Evolutionary conservation across 2,797 vertebrate species (phyloP).

Genomic region (Acanthurus leucopareius): DNA sequence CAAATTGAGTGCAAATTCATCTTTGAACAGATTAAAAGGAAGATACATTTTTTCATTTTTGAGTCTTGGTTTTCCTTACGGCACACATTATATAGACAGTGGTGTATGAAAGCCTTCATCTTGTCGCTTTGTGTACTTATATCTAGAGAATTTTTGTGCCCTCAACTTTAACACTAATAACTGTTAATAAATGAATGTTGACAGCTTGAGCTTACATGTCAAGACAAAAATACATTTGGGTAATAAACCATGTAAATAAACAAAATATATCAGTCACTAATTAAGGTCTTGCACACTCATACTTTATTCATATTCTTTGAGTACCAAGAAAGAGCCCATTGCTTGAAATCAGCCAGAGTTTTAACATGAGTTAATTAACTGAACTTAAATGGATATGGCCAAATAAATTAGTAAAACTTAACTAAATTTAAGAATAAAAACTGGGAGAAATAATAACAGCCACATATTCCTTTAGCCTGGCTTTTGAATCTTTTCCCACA

Average conservation of each 20-base stretch:
- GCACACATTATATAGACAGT: background rate
- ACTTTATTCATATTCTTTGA: too few species aligned
- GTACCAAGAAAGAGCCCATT: too few species aligned
- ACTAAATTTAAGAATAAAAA: background rate
- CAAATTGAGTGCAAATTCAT: constrained; percentile 38
- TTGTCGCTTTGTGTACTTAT: background rate
- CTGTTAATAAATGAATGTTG: constrained; percentile 3
- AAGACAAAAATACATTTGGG: background rate
- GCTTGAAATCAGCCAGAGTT: background rate
- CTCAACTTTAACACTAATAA: background rate
- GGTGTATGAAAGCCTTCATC: background rate
- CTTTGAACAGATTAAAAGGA: constrained; percentile 73
- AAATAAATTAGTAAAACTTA: background rate
- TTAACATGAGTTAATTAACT: background rate
- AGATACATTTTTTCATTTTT: constrained; percentile 50
- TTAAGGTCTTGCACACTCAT: background rate
- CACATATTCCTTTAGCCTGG: background rate
- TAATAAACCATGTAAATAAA: background rate
- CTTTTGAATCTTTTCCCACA: constrained; percentile 6
- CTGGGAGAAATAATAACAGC: background rate
- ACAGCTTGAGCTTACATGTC: background rate
- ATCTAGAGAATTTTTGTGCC: constrained; percentile 2
- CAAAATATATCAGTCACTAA: background rate
- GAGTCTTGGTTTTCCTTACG: constrained; percentile 46
- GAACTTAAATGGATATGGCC: background rate